phyloP scores from a whole-genome alignment of 2,888 invertebrate species.

The Lordiphosa andalusiaca region DNA sequence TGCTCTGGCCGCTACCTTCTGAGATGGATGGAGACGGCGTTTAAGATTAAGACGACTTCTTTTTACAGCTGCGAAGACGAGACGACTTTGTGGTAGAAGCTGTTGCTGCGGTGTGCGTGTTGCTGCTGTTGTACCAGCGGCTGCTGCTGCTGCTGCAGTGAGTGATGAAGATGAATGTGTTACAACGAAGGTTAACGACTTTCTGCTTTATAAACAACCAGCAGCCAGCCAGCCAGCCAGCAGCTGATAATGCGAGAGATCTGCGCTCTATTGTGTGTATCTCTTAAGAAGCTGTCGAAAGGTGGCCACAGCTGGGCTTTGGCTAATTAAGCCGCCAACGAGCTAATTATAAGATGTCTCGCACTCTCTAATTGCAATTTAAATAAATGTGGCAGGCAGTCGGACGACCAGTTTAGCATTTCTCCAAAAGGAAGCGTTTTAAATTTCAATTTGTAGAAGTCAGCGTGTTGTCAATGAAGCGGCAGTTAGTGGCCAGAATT shows the following conservation, averaged over 20 bases:
- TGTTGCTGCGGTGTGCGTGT: conserved; percentile 35
- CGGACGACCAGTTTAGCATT: conserved; percentile 59
- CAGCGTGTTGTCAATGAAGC: conserved; percentile 65
- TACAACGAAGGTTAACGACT: conserved; percentile 78
- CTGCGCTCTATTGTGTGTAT: conserved; percentile 35
- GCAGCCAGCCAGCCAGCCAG: conserved; percentile 29
- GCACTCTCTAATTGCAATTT: conserved; percentile 62
- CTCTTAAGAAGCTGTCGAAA: conserved; percentile 17
- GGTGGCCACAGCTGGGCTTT: not conserved
- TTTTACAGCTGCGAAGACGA: conserved; percentile 63
- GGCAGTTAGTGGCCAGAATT: conserved; percentile 45
- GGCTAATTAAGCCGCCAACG: conserved; percentile 70
- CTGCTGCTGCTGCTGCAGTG: conserved; percentile 46
- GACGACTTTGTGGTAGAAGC: conserved; percentile 41
- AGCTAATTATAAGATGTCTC: conserved; percentile 63
- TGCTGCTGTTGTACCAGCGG: conserved; percentile 23
- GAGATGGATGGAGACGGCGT: conserved; percentile 76
- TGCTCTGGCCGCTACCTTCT: conserved; percentile 39
- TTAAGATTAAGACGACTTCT: conserved; percentile 76
- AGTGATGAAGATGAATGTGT: conserved; percentile 76
- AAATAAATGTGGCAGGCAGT: conserved; percentile 69
- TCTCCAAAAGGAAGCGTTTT: conserved; percentile 65
- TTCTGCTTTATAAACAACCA: conserved; percentile 68
- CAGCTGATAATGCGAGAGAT: conserved; percentile 55
- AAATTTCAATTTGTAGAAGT: conserved; percentile 73